Evolutionary conservation across 2,888 invertebrate genomes (phyloP), one percentile per base, ranked within the genome.

Genomic region (Mythimna pallens): DNA sequence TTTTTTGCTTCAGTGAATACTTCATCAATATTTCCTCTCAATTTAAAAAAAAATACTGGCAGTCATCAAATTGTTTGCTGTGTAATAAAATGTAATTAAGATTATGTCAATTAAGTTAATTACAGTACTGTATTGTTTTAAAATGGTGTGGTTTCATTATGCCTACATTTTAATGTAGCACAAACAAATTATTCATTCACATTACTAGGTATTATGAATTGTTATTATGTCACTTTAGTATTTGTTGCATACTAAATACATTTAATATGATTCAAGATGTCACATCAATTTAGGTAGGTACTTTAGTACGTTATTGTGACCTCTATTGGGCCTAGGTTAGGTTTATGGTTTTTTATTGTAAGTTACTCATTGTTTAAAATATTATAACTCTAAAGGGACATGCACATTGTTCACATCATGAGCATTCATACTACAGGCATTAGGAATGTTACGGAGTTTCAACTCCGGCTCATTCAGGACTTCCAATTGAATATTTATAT

Each of bases 41-140:
- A 17, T n/a, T 30, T 3, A 30, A 30, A 30, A 20, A 67, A 50
- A 30, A 12, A 17, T 12, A 25, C 43, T 34, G 12, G 17, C 8
- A 12, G 12, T 64, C 20, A 25, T 17, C 3, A 20, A 34, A 34
- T 17, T 69, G 6, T 43, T 8, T 8, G 7, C 17, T 47, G 8
- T 36, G 1, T 55, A 12, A 14, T 58, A 12, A 59, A 71, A 59
- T 74, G 54, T 17, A 54, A 74, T 71, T 78, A 36, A 22, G 22
- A 76, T 76, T 40, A 22, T 50, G 10, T n/a, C 9, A 57, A 67
- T 30, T 73, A 57, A 22, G 1, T 47, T 20, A 34, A 76, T 43
- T 50, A 47, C 20, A 14, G 17, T 47, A 17, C 17, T 47, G 5
- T 10, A 70, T 43, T 69, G 40, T 73, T 70, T 40, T 3, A 17